Evolutionary conservation across 2,888 invertebrate genomes (phyloP).

Genomic region (Atherix ibis): DNA sequence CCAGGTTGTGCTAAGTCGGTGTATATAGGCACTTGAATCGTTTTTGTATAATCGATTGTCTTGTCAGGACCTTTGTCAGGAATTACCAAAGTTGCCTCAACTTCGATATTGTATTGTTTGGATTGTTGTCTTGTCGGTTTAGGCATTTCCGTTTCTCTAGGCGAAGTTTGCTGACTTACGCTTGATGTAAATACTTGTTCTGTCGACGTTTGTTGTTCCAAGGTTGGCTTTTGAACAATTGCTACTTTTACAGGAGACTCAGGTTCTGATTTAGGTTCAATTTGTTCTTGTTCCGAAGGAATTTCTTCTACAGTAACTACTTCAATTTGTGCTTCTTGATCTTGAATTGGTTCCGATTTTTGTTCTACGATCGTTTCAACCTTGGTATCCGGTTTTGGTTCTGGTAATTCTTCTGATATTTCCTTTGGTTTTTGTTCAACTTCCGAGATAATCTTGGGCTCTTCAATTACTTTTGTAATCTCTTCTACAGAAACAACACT

Average conservation of each 20-base stretch:
- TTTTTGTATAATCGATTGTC: constrained; percentile 24
- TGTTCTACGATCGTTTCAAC: too few species aligned
- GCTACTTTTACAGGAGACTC: too few species aligned
- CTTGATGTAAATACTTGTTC: constrained; percentile 16
- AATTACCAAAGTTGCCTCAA: constrained; percentile 44
- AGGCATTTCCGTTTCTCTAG: constrained; percentile 15
- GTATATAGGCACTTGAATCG: constrained; percentile 24
- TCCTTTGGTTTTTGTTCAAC: too few species aligned
- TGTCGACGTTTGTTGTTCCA: not conserved
- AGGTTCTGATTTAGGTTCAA: too few species aligned
- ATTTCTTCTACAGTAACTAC: constrained; percentile 13
- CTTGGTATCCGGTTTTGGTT: too few species aligned
- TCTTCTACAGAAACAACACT: constrained; percentile 9
- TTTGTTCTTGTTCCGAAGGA: not conserved
- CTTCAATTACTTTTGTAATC: constrained; percentile 1
- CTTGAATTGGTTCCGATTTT: constrained; percentile 14
- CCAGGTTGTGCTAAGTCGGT: too few species aligned
- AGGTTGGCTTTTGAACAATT: too few species aligned
- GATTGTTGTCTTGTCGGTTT: constrained; percentile 26
- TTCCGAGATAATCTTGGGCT: too few species aligned
- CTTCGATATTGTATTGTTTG: constrained; percentile 29
- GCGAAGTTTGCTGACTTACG: constrained; percentile 19
- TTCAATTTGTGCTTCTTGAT: constrained; percentile 12
- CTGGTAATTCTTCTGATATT: too few species aligned
- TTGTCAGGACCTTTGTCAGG: constrained; percentile 31